Evolutionary conservation across 2,113 vertebrate species (phyloP).

Genomic region (Cervus canadensis): DNA sequence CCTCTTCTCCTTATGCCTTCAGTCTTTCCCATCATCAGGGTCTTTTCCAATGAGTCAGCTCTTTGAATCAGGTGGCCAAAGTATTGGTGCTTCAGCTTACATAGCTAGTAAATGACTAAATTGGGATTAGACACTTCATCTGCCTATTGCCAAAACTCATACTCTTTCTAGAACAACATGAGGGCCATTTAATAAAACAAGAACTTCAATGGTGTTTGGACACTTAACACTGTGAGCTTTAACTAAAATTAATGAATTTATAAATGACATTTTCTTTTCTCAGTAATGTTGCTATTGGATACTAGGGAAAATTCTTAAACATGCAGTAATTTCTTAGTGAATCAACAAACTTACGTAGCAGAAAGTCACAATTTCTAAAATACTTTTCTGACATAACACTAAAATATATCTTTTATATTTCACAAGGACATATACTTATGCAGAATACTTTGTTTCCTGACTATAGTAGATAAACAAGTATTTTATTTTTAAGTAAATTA

Average conservation of each 20-base stretch:
- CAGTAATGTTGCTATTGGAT: neutral
- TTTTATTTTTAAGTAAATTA: neutral
- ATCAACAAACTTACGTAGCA: neutral
- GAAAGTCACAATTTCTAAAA: neutral
- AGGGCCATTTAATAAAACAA: neutral
- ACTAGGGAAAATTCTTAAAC: neutral
- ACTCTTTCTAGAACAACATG: neutral
- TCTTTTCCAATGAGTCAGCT: neutral
- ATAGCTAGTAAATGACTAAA: neutral
- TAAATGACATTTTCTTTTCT: neutral
- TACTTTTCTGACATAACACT: neutral
- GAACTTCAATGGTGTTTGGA: neutral
- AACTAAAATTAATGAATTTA: neutral
- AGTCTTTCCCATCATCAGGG: neutral
- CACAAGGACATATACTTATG: neutral
- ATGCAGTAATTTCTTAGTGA: neutral
- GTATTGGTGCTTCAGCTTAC: neutral
- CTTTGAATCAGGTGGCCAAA: neutral
- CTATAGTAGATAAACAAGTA: neutral
- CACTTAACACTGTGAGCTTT: neutral
- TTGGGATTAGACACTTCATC: neutral
- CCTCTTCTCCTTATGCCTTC: neutral
- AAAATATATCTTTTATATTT: neutral
- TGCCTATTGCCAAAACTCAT: neutral
- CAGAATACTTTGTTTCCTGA: neutral